phyloP scores from a whole-genome alignment of 2,888 invertebrate genomes.

The Drosophila pegasa region DNA sequence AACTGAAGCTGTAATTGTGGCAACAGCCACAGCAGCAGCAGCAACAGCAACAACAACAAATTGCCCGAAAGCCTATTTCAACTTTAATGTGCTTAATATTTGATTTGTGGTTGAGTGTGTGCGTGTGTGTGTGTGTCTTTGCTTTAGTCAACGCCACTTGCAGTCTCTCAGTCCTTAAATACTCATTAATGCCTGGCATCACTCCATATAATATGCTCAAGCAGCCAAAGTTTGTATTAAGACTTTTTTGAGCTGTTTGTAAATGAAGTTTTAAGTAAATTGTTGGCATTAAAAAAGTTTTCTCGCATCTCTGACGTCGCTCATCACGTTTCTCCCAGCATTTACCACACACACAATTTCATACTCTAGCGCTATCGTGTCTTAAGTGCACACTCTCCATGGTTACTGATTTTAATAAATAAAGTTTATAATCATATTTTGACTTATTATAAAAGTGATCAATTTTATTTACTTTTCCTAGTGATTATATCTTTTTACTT shows the following conservation, averaged over 20 bases:
- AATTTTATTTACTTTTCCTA: too few species aligned
- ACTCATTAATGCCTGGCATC: background rate
- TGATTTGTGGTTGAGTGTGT: conserved; percentile 17
- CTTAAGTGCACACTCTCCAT: background rate
- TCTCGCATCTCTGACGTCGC: background rate
- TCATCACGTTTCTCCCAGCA: background rate
- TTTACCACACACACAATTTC: background rate
- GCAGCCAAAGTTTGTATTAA: conserved; percentile 1
- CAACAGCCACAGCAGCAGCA: conserved; percentile 13
- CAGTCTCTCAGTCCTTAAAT: background rate
- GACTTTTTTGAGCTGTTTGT: background rate
- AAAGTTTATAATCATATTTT: too few species aligned
- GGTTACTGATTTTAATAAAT: too few species aligned
- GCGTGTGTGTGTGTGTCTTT: background rate
- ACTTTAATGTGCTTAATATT: conserved; percentile 61
- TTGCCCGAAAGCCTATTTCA: conserved; percentile 39
- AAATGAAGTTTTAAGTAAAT: conserved; percentile 18
- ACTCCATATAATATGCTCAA: background rate
- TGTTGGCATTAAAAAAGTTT: conserved; percentile 8
- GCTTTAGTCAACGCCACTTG: background rate
- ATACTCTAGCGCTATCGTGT: background rate
- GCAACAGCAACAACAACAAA: conserved; percentile 10
- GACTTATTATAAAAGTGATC: too few species aligned
- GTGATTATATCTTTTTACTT: too few species aligned
- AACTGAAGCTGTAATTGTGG: conserved; percentile 46